A percentile compares a stretch with the other conserved stretches of the same genome.
phyloP scores from a whole-genome alignment of 2,113 vertebrate species.

The Haliaeetus leucogaster region DNA sequence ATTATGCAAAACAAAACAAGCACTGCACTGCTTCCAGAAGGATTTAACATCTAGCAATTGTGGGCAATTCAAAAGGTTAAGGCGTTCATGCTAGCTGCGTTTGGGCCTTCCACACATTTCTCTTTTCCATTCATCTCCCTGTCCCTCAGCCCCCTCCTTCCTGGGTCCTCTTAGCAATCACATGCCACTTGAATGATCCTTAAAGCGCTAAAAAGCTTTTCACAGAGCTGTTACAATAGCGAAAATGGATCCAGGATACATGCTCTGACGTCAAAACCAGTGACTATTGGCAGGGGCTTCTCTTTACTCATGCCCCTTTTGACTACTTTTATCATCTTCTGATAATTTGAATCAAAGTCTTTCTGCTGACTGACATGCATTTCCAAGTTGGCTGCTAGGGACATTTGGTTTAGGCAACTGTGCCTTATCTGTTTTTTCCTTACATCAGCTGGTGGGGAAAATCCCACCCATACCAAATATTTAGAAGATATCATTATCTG shows the following conservation, averaged over 20 bases:
- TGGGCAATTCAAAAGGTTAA: background rate
- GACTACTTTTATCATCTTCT: background rate
- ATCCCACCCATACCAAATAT: conserved; percentile 16
- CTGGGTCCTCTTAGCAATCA: background rate
- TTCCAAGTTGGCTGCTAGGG: background rate
- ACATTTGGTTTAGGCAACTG: background rate
- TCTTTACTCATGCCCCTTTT: background rate
- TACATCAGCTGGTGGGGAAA: background rate
- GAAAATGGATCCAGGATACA: background rate
- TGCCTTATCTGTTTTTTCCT: background rate
- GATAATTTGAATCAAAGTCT: background rate
- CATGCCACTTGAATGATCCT: background rate
- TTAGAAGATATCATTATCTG: conserved; percentile 6
- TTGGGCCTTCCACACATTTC: background rate
- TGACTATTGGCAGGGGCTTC: background rate
- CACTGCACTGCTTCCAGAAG: background rate
- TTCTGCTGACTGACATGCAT: background rate
- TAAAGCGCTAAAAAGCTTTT: background rate
- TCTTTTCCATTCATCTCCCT: background rate
- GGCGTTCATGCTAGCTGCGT: background rate
- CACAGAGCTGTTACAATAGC: background rate
- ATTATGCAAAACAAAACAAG: conserved; percentile 16
- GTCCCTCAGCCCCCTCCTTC: background rate
- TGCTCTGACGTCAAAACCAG: background rate
- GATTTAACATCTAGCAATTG: background rate